Conservation (phyloP, 2,113 vertebrate genomes). For the Dolichotis patagonum region DNA sequence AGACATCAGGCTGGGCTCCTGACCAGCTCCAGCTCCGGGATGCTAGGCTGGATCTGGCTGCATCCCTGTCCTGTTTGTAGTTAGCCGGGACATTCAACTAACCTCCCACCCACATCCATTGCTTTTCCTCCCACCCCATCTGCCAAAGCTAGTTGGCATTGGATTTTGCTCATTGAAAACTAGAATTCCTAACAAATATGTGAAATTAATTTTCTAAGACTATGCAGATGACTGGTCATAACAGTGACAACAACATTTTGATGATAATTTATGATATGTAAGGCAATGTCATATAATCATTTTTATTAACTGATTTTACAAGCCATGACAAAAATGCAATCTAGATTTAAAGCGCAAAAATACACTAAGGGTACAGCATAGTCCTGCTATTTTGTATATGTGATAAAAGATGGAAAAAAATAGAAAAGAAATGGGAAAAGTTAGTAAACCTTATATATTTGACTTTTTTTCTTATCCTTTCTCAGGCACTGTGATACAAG, state of each 20-base stretch:
- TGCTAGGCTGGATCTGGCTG: neutral
- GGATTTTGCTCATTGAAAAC: neutral
- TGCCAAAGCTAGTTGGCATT: neutral
- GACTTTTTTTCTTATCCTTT: neutral
- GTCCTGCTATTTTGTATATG: neutral
- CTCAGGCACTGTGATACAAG: neutral
- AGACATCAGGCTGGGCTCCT: neutral
- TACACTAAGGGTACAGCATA: neutral
- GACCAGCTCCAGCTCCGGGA: neutral
- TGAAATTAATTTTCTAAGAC: neutral
- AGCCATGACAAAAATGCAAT: slow-evolving; percentile 10
- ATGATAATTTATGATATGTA: neutral
- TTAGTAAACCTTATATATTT: neutral
- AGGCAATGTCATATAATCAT: neutral
- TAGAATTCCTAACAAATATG: neutral
- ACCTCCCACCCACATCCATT: neutral
- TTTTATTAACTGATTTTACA: neutral
- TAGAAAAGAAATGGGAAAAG: neutral
- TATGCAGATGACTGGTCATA: neutral
- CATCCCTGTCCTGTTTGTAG: neutral
- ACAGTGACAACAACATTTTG: neutral
- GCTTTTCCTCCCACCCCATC: neutral
- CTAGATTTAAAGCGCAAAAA: slow-evolving; percentile 6
- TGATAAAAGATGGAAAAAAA: neutral
- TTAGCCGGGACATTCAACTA: neutral